Evolutionary conservation across 2,113 vertebrate genomes (phyloP).

Genomic region (Crotalus viridis): DNA sequence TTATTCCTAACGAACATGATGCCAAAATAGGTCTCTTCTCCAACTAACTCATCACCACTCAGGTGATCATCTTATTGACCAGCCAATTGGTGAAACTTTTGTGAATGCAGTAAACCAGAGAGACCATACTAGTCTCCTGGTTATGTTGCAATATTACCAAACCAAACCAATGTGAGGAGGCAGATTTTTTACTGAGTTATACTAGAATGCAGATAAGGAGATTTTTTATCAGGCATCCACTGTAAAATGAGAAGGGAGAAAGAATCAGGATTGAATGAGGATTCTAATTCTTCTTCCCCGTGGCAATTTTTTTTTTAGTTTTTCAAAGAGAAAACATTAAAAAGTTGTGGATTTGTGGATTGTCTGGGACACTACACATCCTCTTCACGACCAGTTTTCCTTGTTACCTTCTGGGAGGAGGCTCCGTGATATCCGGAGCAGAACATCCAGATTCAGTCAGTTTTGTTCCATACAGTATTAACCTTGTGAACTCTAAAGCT

Average conservation of each 20-base stretch:
- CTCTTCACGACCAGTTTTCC: too few species aligned
- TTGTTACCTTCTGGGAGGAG: too few species aligned
- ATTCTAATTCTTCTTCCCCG: not conserved
- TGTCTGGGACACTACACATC: too few species aligned
- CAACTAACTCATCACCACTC: not conserved
- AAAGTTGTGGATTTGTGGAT: not conserved
- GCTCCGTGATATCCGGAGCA: too few species aligned
- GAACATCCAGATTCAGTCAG: too few species aligned
- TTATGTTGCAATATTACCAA: not conserved
- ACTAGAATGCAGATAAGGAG: not conserved
- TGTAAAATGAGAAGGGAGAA: not conserved
- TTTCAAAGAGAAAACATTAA: not conserved
- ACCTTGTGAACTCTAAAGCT: too few species aligned
- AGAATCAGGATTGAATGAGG: not conserved
- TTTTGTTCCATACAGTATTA: too few species aligned
- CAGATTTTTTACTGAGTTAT: not conserved
- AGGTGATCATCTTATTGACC: not conserved
- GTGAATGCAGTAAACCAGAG: not conserved
- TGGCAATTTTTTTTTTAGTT: not conserved
- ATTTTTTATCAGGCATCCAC: not conserved
- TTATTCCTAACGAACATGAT: not conserved
- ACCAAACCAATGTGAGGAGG: not conserved
- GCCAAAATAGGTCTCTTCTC: not conserved
- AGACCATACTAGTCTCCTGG: not conserved
- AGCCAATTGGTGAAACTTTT: not conserved